Conservation (phyloP, 2,888 invertebrate species). For the Troides oblongomaculatus region DNA sequence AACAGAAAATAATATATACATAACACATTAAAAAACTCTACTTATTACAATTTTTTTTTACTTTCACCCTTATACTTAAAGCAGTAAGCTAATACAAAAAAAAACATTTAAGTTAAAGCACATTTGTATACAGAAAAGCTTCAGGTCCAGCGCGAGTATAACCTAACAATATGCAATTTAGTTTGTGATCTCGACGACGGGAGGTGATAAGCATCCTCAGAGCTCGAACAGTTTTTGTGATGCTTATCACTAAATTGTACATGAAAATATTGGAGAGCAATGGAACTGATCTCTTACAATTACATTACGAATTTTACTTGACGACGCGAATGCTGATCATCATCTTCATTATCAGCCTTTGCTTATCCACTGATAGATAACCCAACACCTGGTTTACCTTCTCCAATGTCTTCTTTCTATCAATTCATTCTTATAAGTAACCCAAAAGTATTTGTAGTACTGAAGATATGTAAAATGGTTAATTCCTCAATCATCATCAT, state of each 20-base stretch:
- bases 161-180: conserved; percentile 47
- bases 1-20: no score
- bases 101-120: neutral
- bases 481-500: no score
- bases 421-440: no score
- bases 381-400: no score
- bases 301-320: neutral
- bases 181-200: conserved; percentile 36
- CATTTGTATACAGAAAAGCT: conserved; percentile 10
- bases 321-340: no score
- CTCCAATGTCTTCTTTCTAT: no score
- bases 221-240: conserved; percentile 15
- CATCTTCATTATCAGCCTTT: no score
- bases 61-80: neutral
- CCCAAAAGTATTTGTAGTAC: no score
- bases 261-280: conserved; percentile 17
- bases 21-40: no score
- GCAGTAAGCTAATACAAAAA: neutral
- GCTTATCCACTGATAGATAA: no score
- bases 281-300: neutral
- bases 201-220: conserved; percentile 12
- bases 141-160: conserved; percentile 9
- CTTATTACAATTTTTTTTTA: no score
- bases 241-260: conserved; percentile 21
- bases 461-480: no score